phyloP scores from a whole-genome alignment of 37 sponge, comb jelly and placozoan species.

The Geodia barretti region DNA sequence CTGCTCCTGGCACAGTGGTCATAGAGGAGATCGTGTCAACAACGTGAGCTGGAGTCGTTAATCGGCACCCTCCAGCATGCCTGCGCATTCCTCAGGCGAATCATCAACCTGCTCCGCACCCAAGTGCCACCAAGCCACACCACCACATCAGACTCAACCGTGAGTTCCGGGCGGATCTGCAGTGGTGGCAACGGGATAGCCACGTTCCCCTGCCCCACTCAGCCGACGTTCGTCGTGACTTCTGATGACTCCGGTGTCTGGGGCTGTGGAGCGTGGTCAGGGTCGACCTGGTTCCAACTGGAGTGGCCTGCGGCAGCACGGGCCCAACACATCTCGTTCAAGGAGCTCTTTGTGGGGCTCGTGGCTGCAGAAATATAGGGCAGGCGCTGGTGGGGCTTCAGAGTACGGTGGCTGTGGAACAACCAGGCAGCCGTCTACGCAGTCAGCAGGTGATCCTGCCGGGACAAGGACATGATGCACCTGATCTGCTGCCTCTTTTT shows the following conservation, averaged over 20 bases:
- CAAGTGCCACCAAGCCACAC: background rate
- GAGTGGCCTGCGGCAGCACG: constrained; percentile 14
- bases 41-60: no score
- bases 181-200: constrained; percentile 47
- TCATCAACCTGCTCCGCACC: constrained; percentile 14
- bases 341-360: constrained; percentile 38
- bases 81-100: constrained; percentile 9
- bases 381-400: constrained; percentile 9
- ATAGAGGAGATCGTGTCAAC: no score
- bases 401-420: constrained; percentile 23
- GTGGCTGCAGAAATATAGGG: constrained; percentile 45
- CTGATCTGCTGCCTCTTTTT: constrained; percentile 37
- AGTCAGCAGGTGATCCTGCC: constrained; percentile 10
- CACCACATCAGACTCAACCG: constrained; percentile 28
- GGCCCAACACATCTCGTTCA: constrained; percentile 8
- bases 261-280: constrained; percentile 36
- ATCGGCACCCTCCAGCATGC: no score
- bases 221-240: background rate
- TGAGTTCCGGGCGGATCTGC: constrained; percentile 15
- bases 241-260: constrained; percentile 38
- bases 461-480: constrained; percentile 31
- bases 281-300: constrained; percentile 40
- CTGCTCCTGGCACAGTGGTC: no score
- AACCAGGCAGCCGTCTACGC: constrained; percentile 47
- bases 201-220: background rate